Percentiles rank a stretch among this genome's conserved stretches.
These are phyloP conservation scores for Montipora capitata DNA, from an alignment of 92 coral and sea anemone genomes.

Conservation along the genomic window DNA sequence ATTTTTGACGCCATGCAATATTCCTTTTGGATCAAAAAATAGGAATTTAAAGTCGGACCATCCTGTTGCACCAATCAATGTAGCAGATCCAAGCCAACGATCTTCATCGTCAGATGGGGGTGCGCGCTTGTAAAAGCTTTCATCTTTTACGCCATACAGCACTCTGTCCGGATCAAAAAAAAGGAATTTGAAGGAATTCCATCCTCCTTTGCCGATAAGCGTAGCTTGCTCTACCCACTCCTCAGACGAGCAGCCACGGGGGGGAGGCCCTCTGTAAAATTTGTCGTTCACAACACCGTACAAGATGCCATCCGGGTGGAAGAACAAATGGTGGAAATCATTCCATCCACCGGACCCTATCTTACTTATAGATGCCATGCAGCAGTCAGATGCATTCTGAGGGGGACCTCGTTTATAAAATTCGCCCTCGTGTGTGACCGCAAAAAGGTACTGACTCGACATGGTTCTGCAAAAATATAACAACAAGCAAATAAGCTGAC, in stretches of 20 bases:
- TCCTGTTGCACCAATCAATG: slow-evolving; percentile 1
- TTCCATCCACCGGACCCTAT: slow-evolving; percentile 27
- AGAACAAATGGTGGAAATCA: slow-evolving; percentile 9
- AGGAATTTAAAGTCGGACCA: slow-evolving; percentile 34
- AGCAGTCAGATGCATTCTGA: too few species aligned
- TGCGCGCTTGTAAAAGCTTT: slow-evolving; percentile 1
- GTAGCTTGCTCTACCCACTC: slow-evolving; percentile 25
- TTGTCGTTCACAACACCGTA: slow-evolving; percentile 29
- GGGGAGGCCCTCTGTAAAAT: slow-evolving; percentile 27
- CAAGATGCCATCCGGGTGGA: slow-evolving; percentile 32
- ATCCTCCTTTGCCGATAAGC: slow-evolving; percentile 18
- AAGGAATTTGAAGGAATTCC: slow-evolving; percentile 28
- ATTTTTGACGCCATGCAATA: slow-evolving; percentile 26
- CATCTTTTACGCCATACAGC: slow-evolving; percentile 34
- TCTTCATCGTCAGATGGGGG: slow-evolving; percentile 16
- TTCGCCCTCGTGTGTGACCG: too few species aligned
- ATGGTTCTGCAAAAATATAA: too few species aligned
- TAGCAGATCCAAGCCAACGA: slow-evolving; percentile 8
- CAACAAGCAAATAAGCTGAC: too few species aligned
- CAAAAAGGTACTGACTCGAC: too few species aligned
- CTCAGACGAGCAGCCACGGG: slow-evolving; percentile 1
- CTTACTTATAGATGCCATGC: too few species aligned
- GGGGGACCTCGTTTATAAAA: too few species aligned
- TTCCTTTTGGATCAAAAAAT: slow-evolving; percentile 13
- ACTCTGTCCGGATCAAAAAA: slow-evolving; percentile 31